Evolutionary conservation across 2,888 invertebrate species (phyloP), one percentile per base, ranked within the genome.

Genomic region (Pachydiplax longipennis): DNA sequence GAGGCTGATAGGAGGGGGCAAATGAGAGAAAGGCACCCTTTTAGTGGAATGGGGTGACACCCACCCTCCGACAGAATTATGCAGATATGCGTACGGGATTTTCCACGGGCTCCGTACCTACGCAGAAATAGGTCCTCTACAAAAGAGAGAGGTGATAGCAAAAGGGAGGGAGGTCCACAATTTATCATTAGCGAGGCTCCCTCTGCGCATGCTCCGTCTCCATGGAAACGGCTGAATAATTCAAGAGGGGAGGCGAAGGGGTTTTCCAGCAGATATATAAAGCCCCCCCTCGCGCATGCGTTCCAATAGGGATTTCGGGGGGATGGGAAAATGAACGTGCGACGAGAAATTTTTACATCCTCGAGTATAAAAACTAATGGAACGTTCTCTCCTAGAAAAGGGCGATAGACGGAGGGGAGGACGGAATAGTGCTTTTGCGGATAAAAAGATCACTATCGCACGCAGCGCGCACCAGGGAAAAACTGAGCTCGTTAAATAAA

Each of bases 311-410:
- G 83, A 22, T 83, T 48, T 82, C 83, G 61, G 87, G 65, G 87
- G 87, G 87, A 87, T 37, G 87, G 87, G 87, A 87, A 87, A 87
- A 87, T 87, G 87, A 87, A 87, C 87, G 87, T 61, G 35, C 87
- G 87, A 65, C 87, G 87, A 58, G 87, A 61, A 87, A 87, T 61
- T 87, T 87, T 87, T 87, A 87, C 87, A 87, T 87, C 87, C 87
- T 87, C 87, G 87, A 87, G 87, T 87, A 87, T 87, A 87, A 87
- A 87, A 87, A 87, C 87, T 87, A 87, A 87, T 87, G 87, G 87
- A 87, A 87, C 87, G 83, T 58, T 48, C 53, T 48, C 53, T 35
- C 83, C 58, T 83, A 83, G 58, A 25, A 53, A 53, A 53, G 40
- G n/a, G 82, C 13, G 53, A 53, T 15, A 48, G 82, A 25, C 48